A percentile compares a stretch with the other conserved stretches of the same genome.
Evolutionary conservation across 2,888 invertebrate genomes (phyloP).

Genomic region (Catocala fraxini): DNA sequence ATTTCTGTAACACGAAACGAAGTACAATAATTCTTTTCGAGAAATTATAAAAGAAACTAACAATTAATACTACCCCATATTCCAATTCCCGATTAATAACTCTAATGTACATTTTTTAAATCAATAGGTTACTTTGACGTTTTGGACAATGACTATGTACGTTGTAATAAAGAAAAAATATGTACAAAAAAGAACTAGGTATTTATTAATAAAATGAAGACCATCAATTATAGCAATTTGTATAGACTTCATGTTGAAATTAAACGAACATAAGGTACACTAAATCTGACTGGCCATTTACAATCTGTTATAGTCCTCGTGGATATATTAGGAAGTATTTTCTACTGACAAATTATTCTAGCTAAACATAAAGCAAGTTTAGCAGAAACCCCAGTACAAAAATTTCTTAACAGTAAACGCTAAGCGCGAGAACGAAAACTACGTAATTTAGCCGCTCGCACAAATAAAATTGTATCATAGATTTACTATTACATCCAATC

Average conservation of each 20-base stretch:
- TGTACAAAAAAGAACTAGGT: conserved; percentile 67
- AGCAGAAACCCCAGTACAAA: conserved; percentile 25
- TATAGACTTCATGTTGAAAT: conserved; percentile 54
- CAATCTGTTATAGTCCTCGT: conserved; percentile 18
- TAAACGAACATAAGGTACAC: conserved; percentile 46
- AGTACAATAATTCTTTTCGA: conserved; percentile 56
- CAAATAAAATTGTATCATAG: conserved; percentile 59
- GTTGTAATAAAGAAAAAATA: conserved; percentile 64
- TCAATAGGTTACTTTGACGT: conserved; percentile 56
- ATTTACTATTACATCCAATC: conserved; percentile 67
- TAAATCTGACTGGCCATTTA: conserved; percentile 47
- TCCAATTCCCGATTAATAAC: conserved; percentile 60
- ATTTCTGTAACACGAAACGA: conserved; percentile 61
- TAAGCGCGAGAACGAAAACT: conserved; percentile 48
- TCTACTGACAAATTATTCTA: conserved; percentile 21
- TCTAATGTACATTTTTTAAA: conserved; percentile 48
- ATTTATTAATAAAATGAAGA: conserved; percentile 57
- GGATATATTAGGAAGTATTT: conserved; percentile 31
- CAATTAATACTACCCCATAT: conserved; percentile 57
- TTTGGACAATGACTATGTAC: conserved; percentile 72
- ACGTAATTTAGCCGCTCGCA: conserved; percentile 57
- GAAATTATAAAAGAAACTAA: conserved; percentile 48
- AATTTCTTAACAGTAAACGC: conserved; percentile 38
- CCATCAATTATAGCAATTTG: conserved; percentile 49
- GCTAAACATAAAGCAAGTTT: conserved; percentile 31